Percentiles rank a stretch among this genome's conserved stretches.
Conservation (phyloP, 1,140 invertebrate species). For the Heliconius hermathena region DNA sequence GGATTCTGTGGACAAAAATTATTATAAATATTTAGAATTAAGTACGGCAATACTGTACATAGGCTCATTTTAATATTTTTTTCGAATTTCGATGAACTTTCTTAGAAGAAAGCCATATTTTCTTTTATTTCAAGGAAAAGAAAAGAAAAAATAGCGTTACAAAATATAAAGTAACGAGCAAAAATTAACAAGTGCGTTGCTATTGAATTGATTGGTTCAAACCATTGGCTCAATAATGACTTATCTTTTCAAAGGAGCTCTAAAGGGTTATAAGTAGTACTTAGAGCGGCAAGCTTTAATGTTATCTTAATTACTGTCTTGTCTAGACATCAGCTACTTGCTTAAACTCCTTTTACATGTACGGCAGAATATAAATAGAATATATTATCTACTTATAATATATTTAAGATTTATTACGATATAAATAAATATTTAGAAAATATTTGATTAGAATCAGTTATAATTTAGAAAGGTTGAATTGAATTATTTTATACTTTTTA, state of each 20-base stretch:
- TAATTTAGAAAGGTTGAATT: too few relatives aligned
- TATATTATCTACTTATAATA: too few relatives aligned
- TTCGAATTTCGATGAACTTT: too few relatives aligned
- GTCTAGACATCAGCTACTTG: slow-evolving; percentile 65
- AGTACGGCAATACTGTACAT: background rate
- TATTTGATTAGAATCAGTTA: background rate
- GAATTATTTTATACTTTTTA: too few relatives aligned
- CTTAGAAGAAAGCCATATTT: too few relatives aligned
- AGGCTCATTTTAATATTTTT: too few relatives aligned
- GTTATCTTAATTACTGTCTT: slow-evolving; percentile 64
- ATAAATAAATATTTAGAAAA: background rate
- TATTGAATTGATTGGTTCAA: background rate
- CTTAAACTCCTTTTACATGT: slow-evolving; percentile 4
- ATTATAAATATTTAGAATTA: background rate
- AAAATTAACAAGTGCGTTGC: slow-evolving; percentile 13
- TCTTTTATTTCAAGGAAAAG: slow-evolving; percentile 7
- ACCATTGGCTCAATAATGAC: slow-evolving; percentile 34
- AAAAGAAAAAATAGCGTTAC: background rate
- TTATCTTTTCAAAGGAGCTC: slow-evolving; percentile 49
- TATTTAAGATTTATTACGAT: background rate
- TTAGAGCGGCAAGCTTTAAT: slow-evolving; percentile 48
- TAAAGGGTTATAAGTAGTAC: slow-evolving; percentile 70
- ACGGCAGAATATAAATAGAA: background rate
- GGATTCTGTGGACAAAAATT: slow-evolving; percentile 68
- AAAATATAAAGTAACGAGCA: slow-evolving; percentile 19